Percentiles rank a stretch among this genome's conserved stretches.
phyloP scores from a whole-genome alignment of 2,888 invertebrate species.

The Dyspetes luteomarginatus region DNA sequence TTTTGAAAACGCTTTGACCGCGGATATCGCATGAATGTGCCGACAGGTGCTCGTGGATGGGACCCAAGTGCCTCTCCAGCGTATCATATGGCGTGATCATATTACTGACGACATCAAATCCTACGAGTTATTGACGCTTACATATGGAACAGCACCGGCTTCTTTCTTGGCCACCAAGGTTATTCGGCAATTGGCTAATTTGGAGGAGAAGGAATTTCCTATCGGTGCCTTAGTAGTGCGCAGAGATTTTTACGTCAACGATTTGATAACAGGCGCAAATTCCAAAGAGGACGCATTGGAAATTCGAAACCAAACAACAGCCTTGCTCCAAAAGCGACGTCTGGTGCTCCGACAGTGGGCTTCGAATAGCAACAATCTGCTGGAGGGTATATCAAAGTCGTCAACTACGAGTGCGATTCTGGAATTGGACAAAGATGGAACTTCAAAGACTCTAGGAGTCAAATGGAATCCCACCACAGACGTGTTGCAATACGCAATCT shows the following conservation, averaged over 20 bases:
- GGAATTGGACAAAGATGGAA: slow-evolving; percentile 20
- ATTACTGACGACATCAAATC: slow-evolving; percentile 7
- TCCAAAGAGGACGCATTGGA: background rate
- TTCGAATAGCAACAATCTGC: slow-evolving; percentile 12
- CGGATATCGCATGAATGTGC: slow-evolving; percentile 73
- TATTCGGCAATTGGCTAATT: background rate
- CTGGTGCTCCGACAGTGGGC: slow-evolving; percentile 48
- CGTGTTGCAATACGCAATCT: slow-evolving; percentile 22
- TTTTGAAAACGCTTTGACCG: slow-evolving; percentile 48
- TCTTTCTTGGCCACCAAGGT: slow-evolving; percentile 64
- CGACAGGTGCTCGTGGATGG: slow-evolving; percentile 67
- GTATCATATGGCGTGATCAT: slow-evolving; percentile 70
- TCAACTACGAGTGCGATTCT: slow-evolving; percentile 14
- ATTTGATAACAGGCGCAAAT: slow-evolving; percentile 49
- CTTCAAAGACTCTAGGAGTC: slow-evolving; percentile 38
- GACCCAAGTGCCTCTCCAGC: slow-evolving; percentile 38
- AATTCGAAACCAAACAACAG: slow-evolving; percentile 6
- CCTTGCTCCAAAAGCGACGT: background rate
- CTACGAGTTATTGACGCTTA: slow-evolving; percentile 66
- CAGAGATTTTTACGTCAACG: slow-evolving; percentile 66
- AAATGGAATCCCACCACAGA: slow-evolving; percentile 46
- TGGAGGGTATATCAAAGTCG: slow-evolving; percentile 16
- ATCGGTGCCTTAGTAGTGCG: slow-evolving; percentile 27
- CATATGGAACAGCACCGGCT: slow-evolving; percentile 67
- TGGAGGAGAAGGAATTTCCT: too few species aligned